Conservation (phyloP, 2,113 vertebrate genomes). For the Emberiza fucata region DNA sequence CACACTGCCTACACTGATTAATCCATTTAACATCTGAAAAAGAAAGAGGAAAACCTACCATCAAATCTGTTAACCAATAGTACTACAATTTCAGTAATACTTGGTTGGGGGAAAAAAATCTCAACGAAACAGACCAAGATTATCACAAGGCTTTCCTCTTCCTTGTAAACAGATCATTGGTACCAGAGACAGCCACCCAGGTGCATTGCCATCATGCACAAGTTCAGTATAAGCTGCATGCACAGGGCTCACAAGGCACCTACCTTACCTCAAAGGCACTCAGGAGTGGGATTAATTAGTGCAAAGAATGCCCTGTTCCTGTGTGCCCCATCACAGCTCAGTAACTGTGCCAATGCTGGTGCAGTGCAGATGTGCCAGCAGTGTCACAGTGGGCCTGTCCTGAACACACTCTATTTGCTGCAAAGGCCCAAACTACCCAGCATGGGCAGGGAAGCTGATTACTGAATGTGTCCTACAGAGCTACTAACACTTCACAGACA, state of each 20-base stretch:
- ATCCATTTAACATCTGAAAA: slow-evolving; percentile 78
- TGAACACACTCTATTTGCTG: not conserved
- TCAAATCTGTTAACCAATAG: not conserved
- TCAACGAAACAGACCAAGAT: not conserved
- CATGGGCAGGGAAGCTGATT: not conserved
- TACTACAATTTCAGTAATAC: not conserved
- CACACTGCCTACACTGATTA: slow-evolving; percentile 86
- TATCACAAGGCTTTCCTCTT: not conserved
- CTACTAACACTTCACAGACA: not conserved
- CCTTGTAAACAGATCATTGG: not conserved
- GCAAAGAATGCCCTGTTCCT: not conserved
- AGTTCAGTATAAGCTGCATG: not conserved
- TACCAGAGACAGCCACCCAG: not conserved
- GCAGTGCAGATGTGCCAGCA: not conserved
- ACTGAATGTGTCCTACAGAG: accelerated
- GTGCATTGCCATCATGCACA: not conserved
- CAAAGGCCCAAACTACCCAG: not conserved
- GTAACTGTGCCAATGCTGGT: not conserved
- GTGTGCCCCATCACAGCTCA: not conserved
- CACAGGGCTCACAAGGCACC: not conserved
- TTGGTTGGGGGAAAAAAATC: not conserved
- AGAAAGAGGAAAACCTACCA: not conserved
- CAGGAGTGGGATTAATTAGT: accelerated
- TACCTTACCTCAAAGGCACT: not conserved
- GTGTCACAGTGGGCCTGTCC: not conserved